These are phyloP conservation scores for Tragelaphus strepsiceros DNA, from an alignment of 2,113 vertebrate genomes.

Conservation along the genomic window DNA sequence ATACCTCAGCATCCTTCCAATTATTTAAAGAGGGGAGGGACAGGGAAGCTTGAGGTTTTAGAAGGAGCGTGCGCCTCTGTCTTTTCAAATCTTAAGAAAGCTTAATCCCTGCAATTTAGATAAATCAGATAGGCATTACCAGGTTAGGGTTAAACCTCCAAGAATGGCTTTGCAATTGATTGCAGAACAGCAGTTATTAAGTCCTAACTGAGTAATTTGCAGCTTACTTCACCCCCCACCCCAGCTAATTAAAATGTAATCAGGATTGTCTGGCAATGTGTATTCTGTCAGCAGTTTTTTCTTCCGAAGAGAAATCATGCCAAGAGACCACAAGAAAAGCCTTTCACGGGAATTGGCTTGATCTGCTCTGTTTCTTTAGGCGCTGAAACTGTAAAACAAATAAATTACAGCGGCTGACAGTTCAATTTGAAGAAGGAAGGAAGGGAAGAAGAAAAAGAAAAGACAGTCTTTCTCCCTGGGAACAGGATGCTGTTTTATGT, in stretches of 20 bases:
- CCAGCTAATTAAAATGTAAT: slow-evolving; percentile 82
- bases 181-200: slow-evolving; percentile 65
- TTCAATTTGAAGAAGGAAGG: slow-evolving; percentile 18
- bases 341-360: slow-evolving; percentile 59
- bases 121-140: slow-evolving; percentile 39
- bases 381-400: slow-evolving; percentile 74
- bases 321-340: slow-evolving; percentile 68
- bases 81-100: slow-evolving; percentile 21
- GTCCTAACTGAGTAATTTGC: slow-evolving; percentile 75
- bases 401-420: slow-evolving; percentile 69
- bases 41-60: background rate
- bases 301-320: slow-evolving; percentile 64
- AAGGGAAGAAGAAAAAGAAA: background rate
- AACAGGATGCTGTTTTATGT: background rate
- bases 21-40: background rate
- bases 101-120: slow-evolving; percentile 64
- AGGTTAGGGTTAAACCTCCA: slow-evolving; percentile 59
- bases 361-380: slow-evolving; percentile 60
- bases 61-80: background rate
- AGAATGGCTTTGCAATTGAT: slow-evolving; percentile 58
- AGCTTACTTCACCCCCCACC: slow-evolving; percentile 49
- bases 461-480: background rate
- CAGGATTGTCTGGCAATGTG: slow-evolving; percentile 69
- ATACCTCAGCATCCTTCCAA: background rate
- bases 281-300: slow-evolving; percentile 78